A percentile compares a stretch with the other conserved stretches of the same genome.
These are phyloP conservation scores for Jacana jacana DNA, from an alignment of 2,113 vertebrate species.

Conservation along the genomic window DNA sequence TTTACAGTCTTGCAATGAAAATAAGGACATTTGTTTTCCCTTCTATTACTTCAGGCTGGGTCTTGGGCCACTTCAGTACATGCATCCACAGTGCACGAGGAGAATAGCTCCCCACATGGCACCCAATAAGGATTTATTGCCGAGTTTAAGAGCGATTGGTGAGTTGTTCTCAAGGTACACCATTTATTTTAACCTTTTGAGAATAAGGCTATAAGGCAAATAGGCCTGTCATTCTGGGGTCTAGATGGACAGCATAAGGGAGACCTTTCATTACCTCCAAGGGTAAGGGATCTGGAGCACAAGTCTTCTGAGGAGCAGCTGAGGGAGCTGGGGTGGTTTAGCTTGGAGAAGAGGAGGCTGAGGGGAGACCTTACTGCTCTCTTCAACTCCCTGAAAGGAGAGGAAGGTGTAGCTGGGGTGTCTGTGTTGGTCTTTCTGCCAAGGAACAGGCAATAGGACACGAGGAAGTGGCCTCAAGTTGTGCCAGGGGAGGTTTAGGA, in stretches of 20 bases:
- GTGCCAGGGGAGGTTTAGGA: not conserved
- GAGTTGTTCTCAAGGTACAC: not conserved
- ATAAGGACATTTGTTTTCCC: too few species aligned
- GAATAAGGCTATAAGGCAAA: not conserved
- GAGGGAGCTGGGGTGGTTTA: not conserved
- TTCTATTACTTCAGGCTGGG: too few species aligned
- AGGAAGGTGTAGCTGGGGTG: not conserved
- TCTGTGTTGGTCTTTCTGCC: not conserved
- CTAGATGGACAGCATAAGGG: not conserved
- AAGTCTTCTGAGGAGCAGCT: too few species aligned
- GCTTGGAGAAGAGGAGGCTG: not conserved
- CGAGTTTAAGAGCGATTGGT: too few species aligned
- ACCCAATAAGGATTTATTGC: not conserved
- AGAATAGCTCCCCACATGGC: fast-evolving
- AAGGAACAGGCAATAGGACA: not conserved
- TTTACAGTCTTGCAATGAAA: not conserved
- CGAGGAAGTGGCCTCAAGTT: not conserved
- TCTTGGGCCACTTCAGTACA: fast-evolving
- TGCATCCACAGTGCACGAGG: too few species aligned
- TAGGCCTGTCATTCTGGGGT: not conserved
- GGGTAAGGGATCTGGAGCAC: not conserved
- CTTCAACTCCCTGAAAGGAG: not conserved
- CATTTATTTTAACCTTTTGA: not conserved
- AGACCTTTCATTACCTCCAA: not conserved
- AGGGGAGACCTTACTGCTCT: not conserved